Base-by-base conservation (phyloP, 2,113 vertebrate species). In the Caloenas nicobarica region DNA sequence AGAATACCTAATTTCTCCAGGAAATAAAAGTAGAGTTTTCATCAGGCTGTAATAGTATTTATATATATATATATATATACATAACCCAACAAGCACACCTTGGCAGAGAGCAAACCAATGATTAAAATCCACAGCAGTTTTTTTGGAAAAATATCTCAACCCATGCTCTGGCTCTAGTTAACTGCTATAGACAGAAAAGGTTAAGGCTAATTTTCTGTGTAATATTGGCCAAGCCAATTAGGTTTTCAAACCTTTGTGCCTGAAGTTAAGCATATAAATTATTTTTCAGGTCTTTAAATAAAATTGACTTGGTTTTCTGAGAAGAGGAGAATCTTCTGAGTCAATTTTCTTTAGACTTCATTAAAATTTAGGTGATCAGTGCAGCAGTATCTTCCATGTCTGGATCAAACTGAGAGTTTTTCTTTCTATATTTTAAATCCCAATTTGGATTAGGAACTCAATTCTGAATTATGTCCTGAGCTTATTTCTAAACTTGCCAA, bases 261-360 rank as follows among this genome's bases (percentile, higher is more conserved):
- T 88, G 88, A 96, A 94, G 95, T 96, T 88, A 91, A 96, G 53
- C 76, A 74, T 93, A 90, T 93, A 90, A 96, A 96, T 96, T 95
- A 94, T 94, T 96, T 95, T 97, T 86, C 69, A 89, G 57, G 57
- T 76, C 81, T 94, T 96, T 96, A 94, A 94, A 88, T 94, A 85
- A 92, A 88, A 93, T 91, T 65, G 70, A 34, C 31, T 36, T 12
- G 38, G 36, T 78, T 97, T 96, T 90, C 53, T 50, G 28, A 64
- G 65, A 51, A 88, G 88, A 48, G 44, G 28, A 74, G 65, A 56
- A 88, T 88, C 61, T 81, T 93, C 56, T 81, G 48, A 91, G 76
- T 65, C 82, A 90, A 83, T 91, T 94, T 97, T 38, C 86, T 84
- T 95, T 79, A 93, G 44, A 91, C 36, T 92, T 96, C 92, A 95